A percentile compares a stretch with the other conserved stretches of the same genome.
Evolutionary conservation across 2,888 invertebrate genomes (phyloP).

Genomic region (Sphaerophoria rueppellii): DNA sequence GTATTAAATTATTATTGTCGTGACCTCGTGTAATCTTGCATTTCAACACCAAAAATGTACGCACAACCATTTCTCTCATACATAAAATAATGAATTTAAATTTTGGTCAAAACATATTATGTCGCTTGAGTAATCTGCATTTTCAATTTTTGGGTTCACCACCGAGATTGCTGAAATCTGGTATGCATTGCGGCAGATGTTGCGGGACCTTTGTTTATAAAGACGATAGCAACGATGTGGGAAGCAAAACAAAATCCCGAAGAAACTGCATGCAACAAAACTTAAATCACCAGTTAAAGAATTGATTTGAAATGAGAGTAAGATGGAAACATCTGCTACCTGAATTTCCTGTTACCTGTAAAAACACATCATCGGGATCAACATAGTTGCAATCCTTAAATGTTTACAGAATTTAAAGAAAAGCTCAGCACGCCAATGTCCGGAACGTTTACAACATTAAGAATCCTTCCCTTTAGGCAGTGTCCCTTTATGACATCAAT

Average conservation of each 20-base stretch:
- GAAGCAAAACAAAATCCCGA: slow-evolving; percentile 11
- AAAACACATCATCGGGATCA: too few relatives aligned
- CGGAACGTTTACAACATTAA: too few relatives aligned
- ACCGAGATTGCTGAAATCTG: slow-evolving; percentile 61
- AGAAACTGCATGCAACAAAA: slow-evolving; percentile 37
- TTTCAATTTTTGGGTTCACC: slow-evolving; percentile 33
- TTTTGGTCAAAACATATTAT: slow-evolving; percentile 46
- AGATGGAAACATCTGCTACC: too few relatives aligned
- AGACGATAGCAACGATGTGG: slow-evolving; percentile 32
- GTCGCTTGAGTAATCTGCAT: slow-evolving; percentile 51
- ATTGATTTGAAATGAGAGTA: slow-evolving; percentile 36
- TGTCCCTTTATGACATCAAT: too few relatives aligned
- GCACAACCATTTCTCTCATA: slow-evolving; percentile 22
- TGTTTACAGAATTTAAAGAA: too few relatives aligned
- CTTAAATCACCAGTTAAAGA: slow-evolving; percentile 16
- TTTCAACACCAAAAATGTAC: neutral
- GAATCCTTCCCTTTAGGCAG: too few relatives aligned
- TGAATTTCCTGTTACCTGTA: too few relatives aligned
- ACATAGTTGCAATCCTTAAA: too few relatives aligned
- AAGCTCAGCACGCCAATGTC: too few relatives aligned
- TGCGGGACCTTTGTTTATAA: slow-evolving; percentile 50
- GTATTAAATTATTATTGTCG: too few relatives aligned
- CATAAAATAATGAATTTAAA: slow-evolving; percentile 44
- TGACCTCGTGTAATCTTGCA: neutral
- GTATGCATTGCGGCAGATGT: slow-evolving; percentile 58